These are phyloP conservation scores for Polyergus mexicanus DNA, from an alignment of 1,140 invertebrate genomes.

Conservation along the genomic window DNA sequence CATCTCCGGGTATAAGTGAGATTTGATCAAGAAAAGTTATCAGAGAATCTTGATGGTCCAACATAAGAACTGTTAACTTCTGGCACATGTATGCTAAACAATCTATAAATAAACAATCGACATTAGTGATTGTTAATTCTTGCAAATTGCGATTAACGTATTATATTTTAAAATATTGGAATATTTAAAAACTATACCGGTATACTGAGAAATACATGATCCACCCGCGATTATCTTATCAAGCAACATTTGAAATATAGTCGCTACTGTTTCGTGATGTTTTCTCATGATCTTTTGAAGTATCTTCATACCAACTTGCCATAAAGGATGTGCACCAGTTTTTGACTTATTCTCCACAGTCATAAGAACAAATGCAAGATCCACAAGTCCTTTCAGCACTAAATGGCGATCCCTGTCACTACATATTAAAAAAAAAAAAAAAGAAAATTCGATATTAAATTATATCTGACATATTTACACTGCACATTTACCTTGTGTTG, in stretches of 20 bases:
- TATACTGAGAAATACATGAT: slow-evolving; percentile 84
- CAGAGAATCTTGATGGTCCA: slow-evolving; percentile 85
- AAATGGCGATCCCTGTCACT: slow-evolving; percentile 87
- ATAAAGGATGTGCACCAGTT: slow-evolving; percentile 76
- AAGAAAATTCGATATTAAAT: background rate
- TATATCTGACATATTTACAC: background rate
- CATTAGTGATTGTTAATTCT: slow-evolving; percentile 24
- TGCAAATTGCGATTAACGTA: background rate
- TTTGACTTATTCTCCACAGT: slow-evolving; percentile 78
- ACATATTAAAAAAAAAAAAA: slow-evolving; percentile 16
- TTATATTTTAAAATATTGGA: background rate
- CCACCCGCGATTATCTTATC: slow-evolving; percentile 85
- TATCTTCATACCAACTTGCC: slow-evolving; percentile 85
- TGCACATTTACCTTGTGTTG: slow-evolving; percentile 84
- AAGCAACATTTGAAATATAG: slow-evolving; percentile 85
- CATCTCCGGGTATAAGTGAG: slow-evolving; percentile 81
- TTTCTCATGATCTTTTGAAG: slow-evolving; percentile 86
- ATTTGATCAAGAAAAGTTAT: slow-evolving; percentile 86
- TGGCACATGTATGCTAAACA: slow-evolving; percentile 86
- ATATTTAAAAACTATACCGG: slow-evolving; percentile 79
- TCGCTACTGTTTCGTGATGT: slow-evolving; percentile 83
- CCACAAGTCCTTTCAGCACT: slow-evolving; percentile 86
- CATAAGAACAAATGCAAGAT: slow-evolving; percentile 87
- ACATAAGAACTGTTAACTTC: slow-evolving; percentile 83
- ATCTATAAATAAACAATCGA: slow-evolving; percentile 81